phyloP scores from a whole-genome alignment of 64 coral and sea anemone genomes.

The Pachyseris speciosa region DNA sequence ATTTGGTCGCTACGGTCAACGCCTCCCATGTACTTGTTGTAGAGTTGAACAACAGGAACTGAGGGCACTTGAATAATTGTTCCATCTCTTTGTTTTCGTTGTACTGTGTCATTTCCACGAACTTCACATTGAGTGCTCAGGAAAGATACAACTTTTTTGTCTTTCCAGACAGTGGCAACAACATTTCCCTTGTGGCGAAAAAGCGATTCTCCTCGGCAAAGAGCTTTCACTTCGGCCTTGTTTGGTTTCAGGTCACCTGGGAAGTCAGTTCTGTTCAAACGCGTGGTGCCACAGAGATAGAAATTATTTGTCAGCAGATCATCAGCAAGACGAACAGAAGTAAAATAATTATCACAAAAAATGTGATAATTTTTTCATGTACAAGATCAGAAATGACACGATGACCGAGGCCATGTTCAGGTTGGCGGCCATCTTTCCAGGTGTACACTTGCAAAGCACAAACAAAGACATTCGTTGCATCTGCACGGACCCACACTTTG shows the following conservation, averaged over 20 bases:
- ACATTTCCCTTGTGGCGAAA: slow-evolving; percentile 4
- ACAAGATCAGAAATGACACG: not conserved
- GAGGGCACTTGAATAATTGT: not conserved
- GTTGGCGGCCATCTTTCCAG: not conserved
- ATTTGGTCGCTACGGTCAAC: slow-evolving; percentile 35
- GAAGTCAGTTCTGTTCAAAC: slow-evolving; percentile 16
- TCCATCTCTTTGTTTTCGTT: not conserved
- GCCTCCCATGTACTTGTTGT: slow-evolving; percentile 61
- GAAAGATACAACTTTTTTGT: slow-evolving; percentile 3
- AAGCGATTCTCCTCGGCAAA: slow-evolving; percentile 17
- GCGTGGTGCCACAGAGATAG: not conserved
- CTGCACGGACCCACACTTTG: slow-evolving; percentile 38
- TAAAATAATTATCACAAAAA: slow-evolving; percentile 37
- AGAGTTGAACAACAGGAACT: slow-evolving; percentile 15
- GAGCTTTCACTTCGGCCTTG: not conserved
- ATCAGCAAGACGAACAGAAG: not conserved
- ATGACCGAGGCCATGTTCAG: slow-evolving; percentile 4
- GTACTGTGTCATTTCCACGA: not conserved
- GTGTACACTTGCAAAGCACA: not conserved
- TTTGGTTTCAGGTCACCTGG: not conserved
- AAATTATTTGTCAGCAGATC: not conserved
- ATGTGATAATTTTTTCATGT: not conserved
- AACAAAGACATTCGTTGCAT: not conserved
- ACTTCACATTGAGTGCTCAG: slow-evolving; percentile 28
- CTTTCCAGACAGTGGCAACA: slow-evolving; percentile 1